Conservation (phyloP, 1,140 invertebrate species). For the Berghia stephanieae region DNA sequence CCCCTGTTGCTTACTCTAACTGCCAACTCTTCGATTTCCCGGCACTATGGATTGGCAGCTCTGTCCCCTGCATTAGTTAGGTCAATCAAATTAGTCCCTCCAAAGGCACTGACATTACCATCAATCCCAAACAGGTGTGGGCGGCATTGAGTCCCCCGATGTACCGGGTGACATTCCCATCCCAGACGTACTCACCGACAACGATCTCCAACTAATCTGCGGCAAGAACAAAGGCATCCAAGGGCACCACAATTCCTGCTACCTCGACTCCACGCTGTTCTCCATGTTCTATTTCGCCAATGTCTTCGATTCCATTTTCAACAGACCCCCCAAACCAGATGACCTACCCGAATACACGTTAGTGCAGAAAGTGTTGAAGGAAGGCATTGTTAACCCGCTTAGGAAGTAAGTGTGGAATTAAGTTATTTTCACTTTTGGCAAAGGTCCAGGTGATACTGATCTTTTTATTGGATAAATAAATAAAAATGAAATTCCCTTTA, state of each 20-base stretch:
- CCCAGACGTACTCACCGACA: constrained; percentile 63
- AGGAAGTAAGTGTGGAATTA: constrained; percentile 72
- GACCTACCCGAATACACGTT: constrained; percentile 87
- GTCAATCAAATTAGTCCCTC: no score
- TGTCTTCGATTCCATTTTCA: constrained; percentile 90
- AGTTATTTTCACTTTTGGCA: no score
- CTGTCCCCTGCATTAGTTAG: no score
- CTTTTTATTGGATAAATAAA: no score
- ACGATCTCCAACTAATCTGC: constrained; percentile 43
- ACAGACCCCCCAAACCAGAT: constrained; percentile 76
- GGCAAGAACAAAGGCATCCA: constrained; percentile 82
- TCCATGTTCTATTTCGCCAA: constrained; percentile 96
- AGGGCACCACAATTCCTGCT: constrained; percentile 98
- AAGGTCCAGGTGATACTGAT: no score
- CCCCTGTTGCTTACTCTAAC: no score
- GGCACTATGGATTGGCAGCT: no score
- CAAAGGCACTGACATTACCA: no score
- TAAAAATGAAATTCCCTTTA: no score
- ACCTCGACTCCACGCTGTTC: constrained; percentile 94
- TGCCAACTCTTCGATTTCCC: no score
- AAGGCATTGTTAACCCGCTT: constrained; percentile 96
- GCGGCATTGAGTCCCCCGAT: constrained; percentile 73
- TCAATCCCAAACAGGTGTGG: no score
- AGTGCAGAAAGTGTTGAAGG: constrained; percentile 85
- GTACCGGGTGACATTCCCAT: constrained; percentile 83